These are phyloP conservation scores for Tanytarsus gracilentus DNA, from an alignment of 2,888 invertebrate genomes.

Conservation along the genomic window DNA sequence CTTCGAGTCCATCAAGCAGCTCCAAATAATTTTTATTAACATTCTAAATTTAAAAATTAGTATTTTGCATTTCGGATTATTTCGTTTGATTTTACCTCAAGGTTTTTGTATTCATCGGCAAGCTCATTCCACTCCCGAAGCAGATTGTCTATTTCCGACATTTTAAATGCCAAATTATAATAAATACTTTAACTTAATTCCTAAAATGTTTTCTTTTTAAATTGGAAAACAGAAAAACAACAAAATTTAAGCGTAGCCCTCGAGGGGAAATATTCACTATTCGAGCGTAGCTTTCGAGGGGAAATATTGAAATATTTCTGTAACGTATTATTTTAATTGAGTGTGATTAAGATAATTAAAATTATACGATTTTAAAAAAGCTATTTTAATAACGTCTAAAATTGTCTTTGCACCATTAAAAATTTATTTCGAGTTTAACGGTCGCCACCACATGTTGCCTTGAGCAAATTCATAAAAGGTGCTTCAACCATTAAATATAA, in stretches of 20 bases:
- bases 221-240: not conserved
- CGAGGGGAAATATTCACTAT: not conserved
- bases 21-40: conserved; percentile 74
- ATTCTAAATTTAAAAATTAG: conserved; percentile 46
- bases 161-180: not conserved
- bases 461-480: no score
- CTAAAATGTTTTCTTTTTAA: not conserved
- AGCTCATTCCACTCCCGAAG: conserved; percentile 72
- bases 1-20: conserved; percentile 74
- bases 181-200: not conserved
- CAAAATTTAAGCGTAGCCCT: no score
- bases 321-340: no score
- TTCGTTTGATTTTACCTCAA: conserved; percentile 54
- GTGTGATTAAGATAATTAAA: no score
- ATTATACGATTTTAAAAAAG: no score
- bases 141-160: conserved; percentile 38
- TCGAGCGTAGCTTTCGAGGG: no score
- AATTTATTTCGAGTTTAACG: no score
- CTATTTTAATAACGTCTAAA: no score
- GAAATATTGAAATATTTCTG: no score
- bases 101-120: conserved; percentile 63
- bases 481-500: not conserved
- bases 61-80: conserved; percentile 27
- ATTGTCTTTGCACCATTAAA: no score
- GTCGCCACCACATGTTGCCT: no score